phyloP scores from a whole-genome alignment of 2,888 invertebrate species.

The Tinea pellionella region DNA sequence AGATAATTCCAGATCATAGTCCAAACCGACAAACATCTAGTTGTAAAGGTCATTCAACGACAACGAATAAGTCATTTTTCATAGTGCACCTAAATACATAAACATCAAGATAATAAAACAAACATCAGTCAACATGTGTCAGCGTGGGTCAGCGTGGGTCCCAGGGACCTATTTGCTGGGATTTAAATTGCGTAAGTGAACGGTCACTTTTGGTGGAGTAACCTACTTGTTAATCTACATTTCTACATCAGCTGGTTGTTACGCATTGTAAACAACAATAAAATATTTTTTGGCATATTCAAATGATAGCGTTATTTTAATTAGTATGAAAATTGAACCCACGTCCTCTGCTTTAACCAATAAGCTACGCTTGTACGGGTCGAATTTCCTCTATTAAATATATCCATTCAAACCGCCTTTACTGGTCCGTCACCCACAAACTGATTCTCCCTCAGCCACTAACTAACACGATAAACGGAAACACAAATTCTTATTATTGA shows the following conservation, averaged over 20 bases:
- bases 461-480: no score
- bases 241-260: background rate
- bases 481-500: no score
- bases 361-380: no score
- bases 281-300: no score
- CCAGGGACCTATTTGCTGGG: conserved; percentile 19
- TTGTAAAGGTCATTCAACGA: background rate
- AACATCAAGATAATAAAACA: conserved; percentile 52
- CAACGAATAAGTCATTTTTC: background rate
- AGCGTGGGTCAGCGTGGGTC: conserved; percentile 43
- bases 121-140: conserved; percentile 61
- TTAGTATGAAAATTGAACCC: no score
- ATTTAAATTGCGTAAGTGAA: conserved; percentile 8
- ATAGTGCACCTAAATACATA: background rate
- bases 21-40: background rate
- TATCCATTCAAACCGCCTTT: no score
- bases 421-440: no score
- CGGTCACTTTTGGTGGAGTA: background rate
- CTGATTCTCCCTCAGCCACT: no score
- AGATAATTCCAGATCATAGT: background rate
- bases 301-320: no score
- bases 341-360: no score
- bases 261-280: background rate
- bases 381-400: no score
- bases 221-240: background rate